Percentiles rank a stretch among this genome's conserved stretches.
phyloP scores from a whole-genome alignment of 2,797 vertebrate species.

The Chloroceryle amazona region DNA sequence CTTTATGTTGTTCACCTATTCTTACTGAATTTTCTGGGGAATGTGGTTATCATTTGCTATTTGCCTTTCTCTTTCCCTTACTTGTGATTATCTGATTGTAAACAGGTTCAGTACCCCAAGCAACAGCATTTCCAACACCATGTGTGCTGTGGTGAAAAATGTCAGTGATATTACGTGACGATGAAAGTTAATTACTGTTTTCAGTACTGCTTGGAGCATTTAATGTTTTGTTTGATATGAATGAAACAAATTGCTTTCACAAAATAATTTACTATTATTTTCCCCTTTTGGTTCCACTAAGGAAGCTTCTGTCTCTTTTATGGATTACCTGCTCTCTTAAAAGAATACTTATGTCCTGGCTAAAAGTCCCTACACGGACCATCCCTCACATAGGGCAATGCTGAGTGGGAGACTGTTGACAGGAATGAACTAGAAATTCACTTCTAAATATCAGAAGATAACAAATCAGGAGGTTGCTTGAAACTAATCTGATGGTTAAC shows the following conservation, averaged over 20 bases:
- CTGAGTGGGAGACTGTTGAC: neutral
- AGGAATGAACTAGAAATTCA: neutral
- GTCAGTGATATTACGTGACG: neutral
- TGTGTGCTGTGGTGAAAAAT: constrained; percentile 1
- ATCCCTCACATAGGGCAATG: neutral
- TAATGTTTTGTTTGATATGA: constrained; percentile 10
- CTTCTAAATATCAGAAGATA: neutral
- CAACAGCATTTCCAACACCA: neutral
- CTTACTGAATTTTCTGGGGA: neutral
- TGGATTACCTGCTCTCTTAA: neutral
- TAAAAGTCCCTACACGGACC: neutral
- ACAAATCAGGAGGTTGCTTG: neutral
- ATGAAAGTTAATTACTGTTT: constrained; percentile 42
- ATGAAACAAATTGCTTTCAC: constrained; percentile 44
- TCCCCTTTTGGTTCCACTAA: neutral
- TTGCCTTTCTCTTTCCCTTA: neutral
- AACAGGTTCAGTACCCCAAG: neutral
- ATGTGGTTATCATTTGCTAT: neutral
- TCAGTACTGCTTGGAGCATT: constrained; percentile 8
- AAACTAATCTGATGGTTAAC: neutral
- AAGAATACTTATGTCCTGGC: neutral
- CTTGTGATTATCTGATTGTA: neutral
- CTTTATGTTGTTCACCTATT: neutral
- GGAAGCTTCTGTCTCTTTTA: neutral
- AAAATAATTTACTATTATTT: neutral